Percentiles rank a stretch among this genome's conserved stretches.
Evolutionary conservation across 2,113 vertebrate genomes (phyloP).

Genomic region (Prolemur simus): DNA sequence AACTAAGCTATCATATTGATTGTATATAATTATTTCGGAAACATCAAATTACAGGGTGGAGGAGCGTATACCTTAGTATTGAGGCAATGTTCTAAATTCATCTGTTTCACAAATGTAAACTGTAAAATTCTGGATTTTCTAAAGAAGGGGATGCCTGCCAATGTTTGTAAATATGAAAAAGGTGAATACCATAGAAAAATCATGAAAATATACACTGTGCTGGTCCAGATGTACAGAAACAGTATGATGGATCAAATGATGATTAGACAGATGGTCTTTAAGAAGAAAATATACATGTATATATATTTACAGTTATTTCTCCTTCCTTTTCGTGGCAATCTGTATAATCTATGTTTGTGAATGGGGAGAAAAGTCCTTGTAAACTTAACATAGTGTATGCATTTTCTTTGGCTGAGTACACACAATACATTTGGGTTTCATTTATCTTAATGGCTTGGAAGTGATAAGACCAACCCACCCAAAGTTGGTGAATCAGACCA

Average conservation of each 20-base stretch:
- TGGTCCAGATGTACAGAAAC: not conserved
- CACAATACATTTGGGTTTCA: not conserved
- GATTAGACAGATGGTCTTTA: not conserved
- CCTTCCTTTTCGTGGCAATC: not conserved
- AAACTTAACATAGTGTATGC: not conserved
- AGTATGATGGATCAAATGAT: not conserved
- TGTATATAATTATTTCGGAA: constrained; percentile 13
- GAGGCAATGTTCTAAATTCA: not conserved
- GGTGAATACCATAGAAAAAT: not conserved
- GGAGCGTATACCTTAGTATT: not conserved
- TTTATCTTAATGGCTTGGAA: not conserved
- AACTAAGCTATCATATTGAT: not conserved
- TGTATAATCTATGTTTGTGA: not conserved
- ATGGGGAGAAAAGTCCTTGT: not conserved
- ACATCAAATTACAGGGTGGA: not conserved
- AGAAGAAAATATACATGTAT: not conserved
- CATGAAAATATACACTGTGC: not conserved
- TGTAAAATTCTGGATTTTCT: not conserved
- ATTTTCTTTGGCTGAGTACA: not conserved
- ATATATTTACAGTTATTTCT: not conserved
- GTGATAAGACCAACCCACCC: not conserved
- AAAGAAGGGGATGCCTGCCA: not conserved
- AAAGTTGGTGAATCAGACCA: not conserved
- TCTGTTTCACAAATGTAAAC: not conserved
- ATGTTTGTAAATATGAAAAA: not conserved